Evolutionary conservation across 1,140 invertebrate species (phyloP).

Genomic region (Ceratoteleas bidentatus): DNA sequence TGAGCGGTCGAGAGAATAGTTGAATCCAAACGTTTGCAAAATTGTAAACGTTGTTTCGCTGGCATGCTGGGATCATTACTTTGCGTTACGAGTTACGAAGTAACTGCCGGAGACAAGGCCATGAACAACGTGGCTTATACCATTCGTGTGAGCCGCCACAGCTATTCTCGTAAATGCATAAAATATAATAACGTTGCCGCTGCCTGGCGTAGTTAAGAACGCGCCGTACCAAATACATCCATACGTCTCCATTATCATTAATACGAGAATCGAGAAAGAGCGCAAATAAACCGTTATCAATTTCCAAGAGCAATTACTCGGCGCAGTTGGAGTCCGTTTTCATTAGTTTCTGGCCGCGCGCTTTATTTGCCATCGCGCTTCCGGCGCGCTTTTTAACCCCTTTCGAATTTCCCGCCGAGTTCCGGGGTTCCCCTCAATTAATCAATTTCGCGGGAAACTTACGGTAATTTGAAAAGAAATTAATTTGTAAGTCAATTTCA

Average conservation of each 20-base stretch:
- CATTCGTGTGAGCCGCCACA: slow-evolving; percentile 56
- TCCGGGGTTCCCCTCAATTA: not conserved
- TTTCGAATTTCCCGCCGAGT: slow-evolving; percentile 19
- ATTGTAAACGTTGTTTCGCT: slow-evolving; percentile 49
- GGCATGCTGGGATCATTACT: slow-evolving; percentile 53
- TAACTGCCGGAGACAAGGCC: slow-evolving; percentile 65
- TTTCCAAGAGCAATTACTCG: slow-evolving; percentile 26
- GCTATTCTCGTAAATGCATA: slow-evolving; percentile 65
- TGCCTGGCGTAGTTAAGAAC: slow-evolving; percentile 57
- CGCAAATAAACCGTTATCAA: slow-evolving; percentile 22
- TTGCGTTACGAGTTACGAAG: slow-evolving; percentile 64
- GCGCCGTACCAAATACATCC: slow-evolving; percentile 36
- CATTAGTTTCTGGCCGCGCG: slow-evolving; percentile 1
- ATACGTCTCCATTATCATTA: slow-evolving; percentile 60
- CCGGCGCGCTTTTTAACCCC: not conserved
- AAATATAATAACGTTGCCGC: slow-evolving; percentile 63
- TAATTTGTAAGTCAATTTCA: too few relatives aligned
- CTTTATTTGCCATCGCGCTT: not conserved
- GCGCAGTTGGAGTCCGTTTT: slow-evolving; percentile 25
- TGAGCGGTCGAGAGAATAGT: slow-evolving; percentile 3
- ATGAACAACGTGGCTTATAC: slow-evolving; percentile 61
- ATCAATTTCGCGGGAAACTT: not conserved
- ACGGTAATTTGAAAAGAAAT: not conserved
- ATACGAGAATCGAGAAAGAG: slow-evolving; percentile 46
- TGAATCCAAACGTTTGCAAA: slow-evolving; percentile 23